A percentile compares a stretch with the other conserved stretches of the same genome.
These are phyloP conservation scores for Synaphobranchus kaupii DNA, from an alignment of 2,797 vertebrate species.

Conservation along the genomic window DNA sequence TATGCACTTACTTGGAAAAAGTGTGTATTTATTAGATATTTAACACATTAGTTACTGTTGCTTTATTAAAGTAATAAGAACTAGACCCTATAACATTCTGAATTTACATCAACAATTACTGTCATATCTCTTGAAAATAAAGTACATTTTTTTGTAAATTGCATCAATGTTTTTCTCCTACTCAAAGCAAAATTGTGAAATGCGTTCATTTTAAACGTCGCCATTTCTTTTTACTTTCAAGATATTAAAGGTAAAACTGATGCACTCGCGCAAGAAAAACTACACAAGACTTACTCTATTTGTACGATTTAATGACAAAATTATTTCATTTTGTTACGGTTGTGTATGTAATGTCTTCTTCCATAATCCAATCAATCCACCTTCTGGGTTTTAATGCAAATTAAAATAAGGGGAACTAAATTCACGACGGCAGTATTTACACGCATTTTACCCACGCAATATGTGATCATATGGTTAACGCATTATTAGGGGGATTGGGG, in stretches of 20 bases:
- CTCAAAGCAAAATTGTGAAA: not conserved
- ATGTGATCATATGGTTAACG: not conserved
- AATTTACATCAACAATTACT: slow-evolving; percentile 9
- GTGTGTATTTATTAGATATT: slow-evolving; percentile 22
- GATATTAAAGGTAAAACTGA: not conserved
- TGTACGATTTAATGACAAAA: not conserved
- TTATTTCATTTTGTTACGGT: slow-evolving; percentile 12
- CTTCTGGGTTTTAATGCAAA: slow-evolving; percentile 25
- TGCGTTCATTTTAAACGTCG: not conserved
- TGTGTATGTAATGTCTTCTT: slow-evolving; percentile 29
- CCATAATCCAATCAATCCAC: slow-evolving; percentile 34
- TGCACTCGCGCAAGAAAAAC: not conserved
- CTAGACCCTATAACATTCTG: not conserved
- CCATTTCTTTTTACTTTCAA: slow-evolving; percentile 13
- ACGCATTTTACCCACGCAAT: not conserved
- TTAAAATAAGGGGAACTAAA: not conserved
- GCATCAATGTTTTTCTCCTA: not conserved
- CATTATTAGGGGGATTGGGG: not conserved
- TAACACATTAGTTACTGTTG: slow-evolving; percentile 20
- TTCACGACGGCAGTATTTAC: not conserved
- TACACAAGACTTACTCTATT: not conserved
- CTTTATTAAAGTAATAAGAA: slow-evolving; percentile 17
- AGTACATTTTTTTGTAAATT: slow-evolving; percentile 19
- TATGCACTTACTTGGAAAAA: slow-evolving; percentile 24
- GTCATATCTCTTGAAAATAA: slow-evolving; percentile 13